Evolutionary conservation across 2,888 invertebrate species (phyloP), one percentile per base, ranked within the genome.

Genomic region (Nemurella pictetii): DNA sequence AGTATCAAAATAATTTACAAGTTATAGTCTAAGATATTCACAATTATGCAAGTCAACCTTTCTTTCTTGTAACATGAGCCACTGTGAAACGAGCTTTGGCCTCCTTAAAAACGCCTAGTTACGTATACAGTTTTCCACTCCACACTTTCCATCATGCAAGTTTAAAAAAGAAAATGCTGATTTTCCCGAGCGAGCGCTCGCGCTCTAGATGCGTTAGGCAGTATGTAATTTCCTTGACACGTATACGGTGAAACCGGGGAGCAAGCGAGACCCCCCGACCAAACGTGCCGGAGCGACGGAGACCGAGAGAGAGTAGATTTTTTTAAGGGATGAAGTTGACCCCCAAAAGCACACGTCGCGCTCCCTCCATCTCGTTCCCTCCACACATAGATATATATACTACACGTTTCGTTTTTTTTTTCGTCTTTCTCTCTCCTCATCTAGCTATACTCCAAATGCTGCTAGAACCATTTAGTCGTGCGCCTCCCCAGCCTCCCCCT

Each of bases 391-490:
- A 81, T 84, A n/a, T 82, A 82, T 75, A 36, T 82, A 15, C 55
- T 72, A 72, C 55, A 55, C 55, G 55, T 55, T 55, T 55, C 55
- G 55, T 55, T 55, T 55, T 55, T 35, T 80, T 72, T 77, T 78
- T 35, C 55, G 55, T 75, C 80, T 75, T 72, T 72, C 55, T 36
- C 73, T 78, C n/a, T 73, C 25, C 55, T 29, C 78, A 28, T 72
- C 28, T 82, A 82, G 82, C 82, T 82, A 15, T 83, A 26, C 80
- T 80, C 86, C 83, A 82, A 72, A 36, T 83, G 72, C 72, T 83
- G 78, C 86, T 83, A 75, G 85, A 85, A 86, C 86, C 86, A 86
- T 85, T 86, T 85, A 86, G 84, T 86, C 85, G 29, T 32, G 36
- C 73, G 83, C 75, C 74, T 80, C 72, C 85, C 81, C 55, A 3